Conservation (phyloP, 2,797 vertebrate species). For the Chiloscyllium punctatum region DNA sequence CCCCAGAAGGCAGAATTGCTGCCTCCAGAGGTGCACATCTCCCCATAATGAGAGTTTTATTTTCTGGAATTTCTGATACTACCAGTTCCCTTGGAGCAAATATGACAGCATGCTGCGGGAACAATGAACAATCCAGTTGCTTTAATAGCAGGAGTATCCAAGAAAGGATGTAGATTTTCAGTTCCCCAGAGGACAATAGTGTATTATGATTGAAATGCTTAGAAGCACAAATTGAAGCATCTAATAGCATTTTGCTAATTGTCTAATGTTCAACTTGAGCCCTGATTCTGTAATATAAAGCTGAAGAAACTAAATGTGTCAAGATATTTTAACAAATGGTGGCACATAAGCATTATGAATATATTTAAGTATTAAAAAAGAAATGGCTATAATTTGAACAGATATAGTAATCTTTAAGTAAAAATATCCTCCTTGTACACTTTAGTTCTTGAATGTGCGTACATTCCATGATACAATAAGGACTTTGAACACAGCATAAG, state of each 20-base stretch:
- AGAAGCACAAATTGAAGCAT: neutral
- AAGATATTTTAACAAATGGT: neutral
- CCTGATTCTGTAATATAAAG: neutral
- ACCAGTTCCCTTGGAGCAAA: neutral
- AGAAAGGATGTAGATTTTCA: neutral
- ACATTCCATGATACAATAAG: neutral
- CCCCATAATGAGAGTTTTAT: neutral
- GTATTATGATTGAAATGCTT: neutral
- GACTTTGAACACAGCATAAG: neutral
- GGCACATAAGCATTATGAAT: neutral
- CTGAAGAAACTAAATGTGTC: neutral
- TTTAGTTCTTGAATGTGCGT: neutral
- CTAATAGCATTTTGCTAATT: constrained; percentile 11
- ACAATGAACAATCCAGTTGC: neutral
- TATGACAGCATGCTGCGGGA: neutral
- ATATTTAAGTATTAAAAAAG: neutral
- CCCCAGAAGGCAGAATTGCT: neutral
- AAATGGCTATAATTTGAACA: neutral
- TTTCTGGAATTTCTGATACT: neutral
- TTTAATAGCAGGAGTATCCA: neutral
- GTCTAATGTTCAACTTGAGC: neutral
- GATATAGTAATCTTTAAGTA: neutral
- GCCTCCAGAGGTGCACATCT: neutral
- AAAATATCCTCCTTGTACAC: neutral
- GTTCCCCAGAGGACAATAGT: neutral